Evolutionary conservation across 2,113 vertebrate species (phyloP).

Genomic region (Catharus bicknelli): DNA sequence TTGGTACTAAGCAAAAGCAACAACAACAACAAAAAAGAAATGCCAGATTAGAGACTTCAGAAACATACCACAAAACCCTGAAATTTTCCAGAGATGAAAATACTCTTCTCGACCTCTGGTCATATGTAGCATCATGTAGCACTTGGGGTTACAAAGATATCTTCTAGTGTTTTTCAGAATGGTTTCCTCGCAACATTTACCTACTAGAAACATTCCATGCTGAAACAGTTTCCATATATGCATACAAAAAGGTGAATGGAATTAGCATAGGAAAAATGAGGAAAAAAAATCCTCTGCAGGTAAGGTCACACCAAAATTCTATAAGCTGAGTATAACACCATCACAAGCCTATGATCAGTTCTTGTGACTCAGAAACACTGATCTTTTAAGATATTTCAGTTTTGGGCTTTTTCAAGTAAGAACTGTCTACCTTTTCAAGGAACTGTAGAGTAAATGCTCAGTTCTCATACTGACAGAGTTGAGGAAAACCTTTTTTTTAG

Average conservation of each 20-base stretch:
- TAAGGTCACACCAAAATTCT: not conserved
- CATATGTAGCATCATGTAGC: not conserved
- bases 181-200: not conserved
- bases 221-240: not conserved
- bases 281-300: not conserved
- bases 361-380: not conserved
- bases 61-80: not conserved
- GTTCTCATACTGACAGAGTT: not conserved
- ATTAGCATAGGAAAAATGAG: not conserved
- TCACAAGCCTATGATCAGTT: not conserved
- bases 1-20: not conserved
- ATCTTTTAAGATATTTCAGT: not conserved
- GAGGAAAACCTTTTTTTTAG: not conserved
- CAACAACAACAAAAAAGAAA: not conserved
- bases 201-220: not conserved
- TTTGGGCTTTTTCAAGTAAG: not conserved
- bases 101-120: not conserved
- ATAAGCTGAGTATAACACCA: not conserved
- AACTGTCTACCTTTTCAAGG: not conserved
- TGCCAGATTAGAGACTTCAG: not conserved
- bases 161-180: not conserved
- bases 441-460: not conserved
- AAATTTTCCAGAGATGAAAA: not conserved
- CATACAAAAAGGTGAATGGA: not conserved
- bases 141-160: not conserved